Evolutionary conservation across 2,888 invertebrate genomes (phyloP), one percentile per base, ranked within the genome.

Genomic region (Drosophila bunnanda): DNA sequence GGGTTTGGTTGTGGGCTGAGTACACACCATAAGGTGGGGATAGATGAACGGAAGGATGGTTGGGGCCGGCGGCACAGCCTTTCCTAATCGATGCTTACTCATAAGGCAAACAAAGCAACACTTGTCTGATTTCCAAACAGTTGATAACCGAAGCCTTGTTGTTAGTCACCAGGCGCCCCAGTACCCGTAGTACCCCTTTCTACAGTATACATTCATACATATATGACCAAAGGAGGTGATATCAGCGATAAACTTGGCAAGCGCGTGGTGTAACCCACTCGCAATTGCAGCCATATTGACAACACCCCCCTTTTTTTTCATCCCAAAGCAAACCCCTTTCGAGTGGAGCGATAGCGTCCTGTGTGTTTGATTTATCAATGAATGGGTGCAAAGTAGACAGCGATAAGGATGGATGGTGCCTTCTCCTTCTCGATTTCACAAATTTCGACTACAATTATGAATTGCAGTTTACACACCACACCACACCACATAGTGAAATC

Each of bases 51-150:
- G 46, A 46, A 46, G 43, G 48, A 38, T 46, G 17, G 28, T 12
- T 30, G 46, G 25, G 36, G 64, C 36, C 28, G 62, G 25, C 28
- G 62, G 25, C 54, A 46, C 64, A 75, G 78, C 75, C 70, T 77
- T 84, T 82, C 53, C 76, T 70, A 82, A 86, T 88, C 86, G 86
- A 71, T 88, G 83, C 70, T 82, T 88, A 82, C 80, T 88, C 83
- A 81, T 82, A 74, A 69, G 54, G 59, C 76, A 82, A 64, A 69
- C 64, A 70, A 69, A 70, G 69, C 73, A 72, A 68, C 84, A 86
- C 84, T 83, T 83, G 78, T 83, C 82, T 80, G 89, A 89, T 83
- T 83, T 89, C 81, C 79, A 80, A 83, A 86, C 84, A 76, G 68
- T 66, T 83, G 89, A 89, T 83, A 83, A 83, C 38, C 57, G 56